Evolutionary conservation across 2,797 vertebrate genomes (phyloP).

Genomic region (Enteromius anoplus): DNA sequence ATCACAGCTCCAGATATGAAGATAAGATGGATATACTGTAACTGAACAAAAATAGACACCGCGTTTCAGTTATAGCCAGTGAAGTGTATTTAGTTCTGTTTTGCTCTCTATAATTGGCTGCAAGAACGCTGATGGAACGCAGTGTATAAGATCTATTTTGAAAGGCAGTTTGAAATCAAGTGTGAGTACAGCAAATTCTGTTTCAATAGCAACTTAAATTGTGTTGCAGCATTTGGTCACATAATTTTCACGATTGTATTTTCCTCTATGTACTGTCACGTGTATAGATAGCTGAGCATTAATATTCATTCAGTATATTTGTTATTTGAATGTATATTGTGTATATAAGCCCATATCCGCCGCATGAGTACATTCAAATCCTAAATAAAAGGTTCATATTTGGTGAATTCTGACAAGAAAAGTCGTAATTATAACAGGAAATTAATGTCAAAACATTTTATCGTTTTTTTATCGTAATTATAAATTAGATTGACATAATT

Average conservation of each 20-base stretch:
- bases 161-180: not conserved
- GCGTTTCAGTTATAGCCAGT: not conserved
- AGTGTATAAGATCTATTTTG: not conserved
- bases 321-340: not conserved
- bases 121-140: not conserved
- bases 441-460: not conserved
- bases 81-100: not conserved
- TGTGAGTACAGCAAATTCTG: not conserved
- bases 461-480: not conserved
- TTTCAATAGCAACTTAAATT: not conserved
- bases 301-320: not conserved
- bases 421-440: not conserved
- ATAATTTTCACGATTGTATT: not conserved
- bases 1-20: slow-evolving; percentile 28
- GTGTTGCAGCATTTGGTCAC: not conserved
- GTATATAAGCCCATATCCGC: not conserved
- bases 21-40: slow-evolving; percentile 1
- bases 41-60: slow-evolving; percentile 7
- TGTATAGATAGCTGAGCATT: not conserved
- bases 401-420: not conserved
- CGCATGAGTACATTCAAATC: not conserved
- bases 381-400: not conserved
- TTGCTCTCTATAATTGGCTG: not conserved
- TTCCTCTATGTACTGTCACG: not conserved
- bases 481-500: not conserved